phyloP scores from a whole-genome alignment of 2,797 vertebrate species.

The Gastrophryne carolinensis region DNA sequence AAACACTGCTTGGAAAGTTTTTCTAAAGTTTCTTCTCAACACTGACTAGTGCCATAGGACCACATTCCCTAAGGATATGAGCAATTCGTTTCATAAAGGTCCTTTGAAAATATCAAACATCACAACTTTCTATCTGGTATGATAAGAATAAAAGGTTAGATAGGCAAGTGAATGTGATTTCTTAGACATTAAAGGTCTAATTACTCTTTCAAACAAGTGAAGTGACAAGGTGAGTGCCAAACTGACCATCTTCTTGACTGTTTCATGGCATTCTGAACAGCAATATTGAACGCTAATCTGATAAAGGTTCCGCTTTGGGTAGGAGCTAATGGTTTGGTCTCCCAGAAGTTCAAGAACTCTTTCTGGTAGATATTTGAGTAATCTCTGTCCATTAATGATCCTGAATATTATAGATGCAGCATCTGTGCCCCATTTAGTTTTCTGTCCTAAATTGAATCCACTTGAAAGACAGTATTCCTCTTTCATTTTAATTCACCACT shows the following conservation, averaged over 20 bases:
- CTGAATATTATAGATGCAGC: too few relatives aligned
- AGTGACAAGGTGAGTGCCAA: neutral
- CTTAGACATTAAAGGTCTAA: slow-evolving; percentile 31
- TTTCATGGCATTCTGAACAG: too few relatives aligned
- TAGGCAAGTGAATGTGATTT: slow-evolving; percentile 37
- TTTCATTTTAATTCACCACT: too few relatives aligned
- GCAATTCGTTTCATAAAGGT: slow-evolving; percentile 47
- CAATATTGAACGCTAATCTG: too few relatives aligned
- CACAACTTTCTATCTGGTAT: slow-evolving; percentile 2
- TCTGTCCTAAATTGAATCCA: too few relatives aligned
- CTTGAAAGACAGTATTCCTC: too few relatives aligned
- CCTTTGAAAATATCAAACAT: slow-evolving; percentile 40
- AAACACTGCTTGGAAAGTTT: slow-evolving; percentile 16
- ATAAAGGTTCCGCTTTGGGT: too few relatives aligned
- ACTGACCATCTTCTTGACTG: neutral
- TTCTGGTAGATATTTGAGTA: too few relatives aligned
- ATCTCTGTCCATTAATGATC: too few relatives aligned
- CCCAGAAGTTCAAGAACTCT: too few relatives aligned
- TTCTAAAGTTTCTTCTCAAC: slow-evolving; percentile 14
- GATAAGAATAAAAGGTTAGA: slow-evolving; percentile 37
- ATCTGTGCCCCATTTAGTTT: too few relatives aligned
- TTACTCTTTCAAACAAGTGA: slow-evolving; percentile 25
- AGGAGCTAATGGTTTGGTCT: too few relatives aligned
- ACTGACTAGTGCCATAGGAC: neutral
- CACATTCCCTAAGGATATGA: slow-evolving; percentile 15